These are phyloP conservation scores for Hyppa rectilinea DNA, from an alignment of 2,888 invertebrate genomes.

Conservation along the genomic window DNA sequence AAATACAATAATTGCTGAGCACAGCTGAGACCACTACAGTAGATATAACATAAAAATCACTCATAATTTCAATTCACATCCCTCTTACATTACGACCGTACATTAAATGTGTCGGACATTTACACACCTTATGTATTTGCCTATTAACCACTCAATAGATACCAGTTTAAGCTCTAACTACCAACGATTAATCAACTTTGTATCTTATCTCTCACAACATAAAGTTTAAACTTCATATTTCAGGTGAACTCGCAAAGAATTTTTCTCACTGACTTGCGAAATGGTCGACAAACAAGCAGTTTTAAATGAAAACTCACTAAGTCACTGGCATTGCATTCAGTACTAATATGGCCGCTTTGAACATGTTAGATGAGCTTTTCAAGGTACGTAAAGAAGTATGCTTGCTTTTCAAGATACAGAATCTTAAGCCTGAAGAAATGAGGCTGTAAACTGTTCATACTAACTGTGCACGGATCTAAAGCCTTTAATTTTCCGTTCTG, in stretches of 20 bases:
- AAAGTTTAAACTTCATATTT: slow-evolving; percentile 19
- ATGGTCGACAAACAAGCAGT: slow-evolving; percentile 53
- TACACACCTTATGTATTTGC: slow-evolving; percentile 49
- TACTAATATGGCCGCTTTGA: slow-evolving; percentile 11
- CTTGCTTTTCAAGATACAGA: slow-evolving; percentile 22
- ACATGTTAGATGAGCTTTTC: slow-evolving; percentile 14
- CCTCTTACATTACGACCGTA: slow-evolving; percentile 18
- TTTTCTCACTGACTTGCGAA: slow-evolving; percentile 68
- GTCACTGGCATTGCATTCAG: slow-evolving; percentile 13
- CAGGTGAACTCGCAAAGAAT: slow-evolving; percentile 45
- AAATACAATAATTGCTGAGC: no score
- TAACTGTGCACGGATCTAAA: background rate
- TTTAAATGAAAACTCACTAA: slow-evolving; percentile 42
- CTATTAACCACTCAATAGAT: slow-evolving; percentile 61
- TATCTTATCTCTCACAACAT: background rate
- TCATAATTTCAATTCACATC: slow-evolving; percentile 17
- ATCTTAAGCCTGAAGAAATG: slow-evolving; percentile 17
- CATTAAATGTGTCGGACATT: slow-evolving; percentile 39
- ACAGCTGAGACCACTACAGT: no score
- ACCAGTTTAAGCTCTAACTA: slow-evolving; percentile 33
- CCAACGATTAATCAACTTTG: slow-evolving; percentile 4
- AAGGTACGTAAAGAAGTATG: background rate
- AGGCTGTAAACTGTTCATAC: slow-evolving; percentile 21
- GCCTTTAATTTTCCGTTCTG: slow-evolving; percentile 4
- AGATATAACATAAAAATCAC: slow-evolving; percentile 11